Evolutionary conservation across 2,797 vertebrate genomes (phyloP), one percentile per base, ranked within the genome.

Genomic region (Pseudomugil tenellus): DNA sequence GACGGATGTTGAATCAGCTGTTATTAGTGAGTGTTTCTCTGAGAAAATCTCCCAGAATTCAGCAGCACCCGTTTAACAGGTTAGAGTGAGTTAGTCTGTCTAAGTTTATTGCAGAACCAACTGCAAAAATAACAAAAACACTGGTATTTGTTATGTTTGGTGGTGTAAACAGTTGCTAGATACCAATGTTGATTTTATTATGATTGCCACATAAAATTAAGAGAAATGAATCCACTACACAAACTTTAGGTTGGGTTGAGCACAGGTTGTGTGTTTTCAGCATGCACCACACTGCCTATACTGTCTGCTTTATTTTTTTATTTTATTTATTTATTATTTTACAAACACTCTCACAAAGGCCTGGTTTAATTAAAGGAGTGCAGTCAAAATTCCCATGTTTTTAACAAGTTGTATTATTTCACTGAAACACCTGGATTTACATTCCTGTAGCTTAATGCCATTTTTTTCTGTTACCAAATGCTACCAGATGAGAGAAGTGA

Each of bases 401-500:
- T 73, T 19, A 58, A 21, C n/a, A 19, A 67, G 56, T 66, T 1
- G 46, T 21, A 70, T 72, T 28, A 63, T 70, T 81, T 80, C 49
- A 62, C 61, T 60, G 41, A 73, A 74, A 81, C 79, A 86, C 69
- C 83, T 85, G 80, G 73, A 28, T 52, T 52, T 52, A 28, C 51
- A 29, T 14, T 25, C 13, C 51, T 3, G 26, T 52, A 51, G 63
- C 63, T 71, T 68, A 49, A 72, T 71, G 61, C 76, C 61, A 54
- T 63, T 25, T 67, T 53, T 82, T 72, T 82, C 60, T 66, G 76
- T 16, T 80, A 21, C 12, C 41, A 21, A 46, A 46, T n/a, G 19
- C 6, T 46, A 43, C 39, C 39, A 43, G 19, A 43, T 43, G 2
- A 43, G 41, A 43, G 43, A 46, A n/a, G 43, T 46, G 19, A 21